Conservation (phyloP, 1,140 invertebrate genomes). For the Caenorhabditis briggsae region DNA sequence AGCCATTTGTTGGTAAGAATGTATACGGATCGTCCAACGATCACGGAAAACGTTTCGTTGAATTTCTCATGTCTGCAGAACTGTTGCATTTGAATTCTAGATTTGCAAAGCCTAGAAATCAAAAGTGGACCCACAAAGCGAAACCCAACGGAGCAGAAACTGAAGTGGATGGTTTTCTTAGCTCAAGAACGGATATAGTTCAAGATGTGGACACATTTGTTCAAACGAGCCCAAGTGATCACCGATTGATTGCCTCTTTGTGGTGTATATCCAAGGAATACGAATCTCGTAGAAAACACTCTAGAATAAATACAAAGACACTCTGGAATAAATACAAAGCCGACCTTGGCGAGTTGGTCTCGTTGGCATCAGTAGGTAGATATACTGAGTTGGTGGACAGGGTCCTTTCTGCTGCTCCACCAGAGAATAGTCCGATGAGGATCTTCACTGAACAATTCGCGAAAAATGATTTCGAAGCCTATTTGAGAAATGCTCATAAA, state of each 20-base stretch:
- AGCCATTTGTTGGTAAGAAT: not conserved
- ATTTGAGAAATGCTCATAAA: too few species aligned
- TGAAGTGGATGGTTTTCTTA: not conserved
- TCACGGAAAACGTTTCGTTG: not conserved
- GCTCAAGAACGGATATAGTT: not conserved
- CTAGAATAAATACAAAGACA: too few species aligned
- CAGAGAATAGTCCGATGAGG: too few species aligned
- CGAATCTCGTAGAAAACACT: too few species aligned
- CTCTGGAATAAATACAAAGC: too few species aligned
- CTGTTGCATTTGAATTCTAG: not conserved
- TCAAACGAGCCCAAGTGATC: not conserved
- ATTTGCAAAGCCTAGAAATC: not conserved
- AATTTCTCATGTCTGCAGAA: not conserved
- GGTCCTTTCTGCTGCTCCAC: too few species aligned
- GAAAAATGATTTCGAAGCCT: too few species aligned
- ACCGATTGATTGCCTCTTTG: not conserved
- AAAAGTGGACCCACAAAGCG: not conserved
- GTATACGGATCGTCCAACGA: not conserved
- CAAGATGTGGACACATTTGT: not conserved
- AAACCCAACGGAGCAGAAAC: not conserved
- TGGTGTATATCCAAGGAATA: not conserved
- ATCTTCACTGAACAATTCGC: too few species aligned
- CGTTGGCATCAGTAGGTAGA: too few species aligned
- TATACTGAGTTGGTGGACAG: too few species aligned
- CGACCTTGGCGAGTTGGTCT: too few species aligned